Evolutionary conservation across 2,888 invertebrate species (phyloP), one percentile per base, ranked within the genome.

Genomic region (Athripsodes cinereus): DNA sequence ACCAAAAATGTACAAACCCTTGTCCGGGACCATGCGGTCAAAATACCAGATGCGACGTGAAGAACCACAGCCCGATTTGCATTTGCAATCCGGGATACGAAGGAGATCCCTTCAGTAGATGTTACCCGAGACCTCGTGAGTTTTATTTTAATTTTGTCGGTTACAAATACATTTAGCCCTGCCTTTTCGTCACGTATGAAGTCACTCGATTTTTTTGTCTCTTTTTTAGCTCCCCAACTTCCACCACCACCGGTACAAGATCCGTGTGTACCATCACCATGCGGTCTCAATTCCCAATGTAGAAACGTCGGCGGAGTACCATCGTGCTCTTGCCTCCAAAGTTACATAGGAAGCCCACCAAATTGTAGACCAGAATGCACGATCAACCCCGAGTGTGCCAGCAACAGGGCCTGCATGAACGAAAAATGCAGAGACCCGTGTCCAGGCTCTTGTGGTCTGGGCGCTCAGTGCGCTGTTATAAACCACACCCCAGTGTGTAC

Each of bases 371-470:
- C 87, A 3, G 86, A 86, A 68, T 87, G 87, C 68, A 77, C 80
- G 11, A 82, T 89, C 22, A 88, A 87, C 68, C 78, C 87, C 0
- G 91, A 91, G 66, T 92, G 92, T 69, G 72, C 85, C 6, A 85
- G 85, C 67, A 84, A 86, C 68, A 76, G 82, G 66, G 89, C 91
- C 44, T 92, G 92, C 67, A 85, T 91, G 49, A 82, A 84, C 65
- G 84, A 87, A 67, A 87, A 81, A 70, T 91, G 91, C 69, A 76
- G 73, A 64, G 89, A 91, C 71, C 90, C 90, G n/a, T 92, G 91
- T 66, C 87, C 87, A 8, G 90, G 90, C 11, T 87, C 87, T 5
- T 92, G 88, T 67, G 87, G 88, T 49, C 67, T 82, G 59, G 78
- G 81, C 66, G 80, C 88, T 57, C 75, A 79, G 64, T 84, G 87